These are phyloP conservation scores for Gymnobelideus leadbeateri DNA, from an alignment of 2,113 vertebrate species.

Conservation along the genomic window DNA sequence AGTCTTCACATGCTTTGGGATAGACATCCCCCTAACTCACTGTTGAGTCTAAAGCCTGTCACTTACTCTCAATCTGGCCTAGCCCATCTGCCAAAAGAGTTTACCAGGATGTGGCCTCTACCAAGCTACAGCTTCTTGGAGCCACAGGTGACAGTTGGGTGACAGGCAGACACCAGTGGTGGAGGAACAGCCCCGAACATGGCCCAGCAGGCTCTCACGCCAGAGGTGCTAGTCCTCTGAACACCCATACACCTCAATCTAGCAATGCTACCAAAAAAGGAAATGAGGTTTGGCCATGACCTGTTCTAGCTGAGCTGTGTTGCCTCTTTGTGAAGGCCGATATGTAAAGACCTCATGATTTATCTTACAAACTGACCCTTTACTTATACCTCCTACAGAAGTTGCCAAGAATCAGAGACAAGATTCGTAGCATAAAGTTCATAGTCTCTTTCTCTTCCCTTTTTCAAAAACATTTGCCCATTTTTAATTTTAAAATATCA, in stretches of 20 bases:
- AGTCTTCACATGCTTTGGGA: no score
- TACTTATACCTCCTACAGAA: not conserved
- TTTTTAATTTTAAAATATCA: not conserved
- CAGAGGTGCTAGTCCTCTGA: no score
- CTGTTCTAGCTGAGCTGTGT: not conserved
- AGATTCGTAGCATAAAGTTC: not conserved
- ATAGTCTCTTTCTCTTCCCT: not conserved
- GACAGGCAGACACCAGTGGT: no score
- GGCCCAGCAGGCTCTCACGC: no score
- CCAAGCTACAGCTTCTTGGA: no score
- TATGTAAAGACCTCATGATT: not conserved
- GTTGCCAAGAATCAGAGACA: not conserved
- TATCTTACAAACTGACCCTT: not conserved
- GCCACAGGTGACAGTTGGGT: no score
- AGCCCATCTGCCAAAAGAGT: no score
- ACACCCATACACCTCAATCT: not conserved
- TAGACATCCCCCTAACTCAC: no score
- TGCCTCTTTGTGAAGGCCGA: not conserved
- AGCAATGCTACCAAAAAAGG: not conserved
- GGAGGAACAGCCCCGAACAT: no score
- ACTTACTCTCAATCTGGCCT: no score
- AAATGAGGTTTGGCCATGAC: not conserved
- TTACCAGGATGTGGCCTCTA: no score
- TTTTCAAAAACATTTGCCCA: not conserved
- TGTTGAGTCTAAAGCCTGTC: no score